Evolutionary conservation across 2,797 vertebrate species (phyloP).

Genomic region (Thripadectes ignobilis): DNA sequence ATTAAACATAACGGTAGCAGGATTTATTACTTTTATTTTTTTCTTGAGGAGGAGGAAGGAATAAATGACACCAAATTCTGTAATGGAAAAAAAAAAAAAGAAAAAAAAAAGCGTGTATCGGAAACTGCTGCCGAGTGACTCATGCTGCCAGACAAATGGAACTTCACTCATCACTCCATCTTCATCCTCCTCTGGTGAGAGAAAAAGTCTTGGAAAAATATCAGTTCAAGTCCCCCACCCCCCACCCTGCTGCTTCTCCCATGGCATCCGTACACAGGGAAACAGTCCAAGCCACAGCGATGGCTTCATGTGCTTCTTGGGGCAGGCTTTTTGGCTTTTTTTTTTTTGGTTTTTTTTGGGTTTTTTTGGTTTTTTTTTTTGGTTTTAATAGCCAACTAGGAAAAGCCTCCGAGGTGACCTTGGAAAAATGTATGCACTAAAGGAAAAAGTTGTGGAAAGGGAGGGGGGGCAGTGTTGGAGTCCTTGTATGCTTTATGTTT

Average conservation of each 20-base stretch:
- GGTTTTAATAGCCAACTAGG: slow-evolving; percentile 72
- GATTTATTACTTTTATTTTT: neutral
- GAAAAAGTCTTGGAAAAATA: slow-evolving; percentile 70
- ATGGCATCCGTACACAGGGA: slow-evolving; percentile 71
- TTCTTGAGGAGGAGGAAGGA: slow-evolving; percentile 27
- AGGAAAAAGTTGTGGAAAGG: slow-evolving; percentile 56
- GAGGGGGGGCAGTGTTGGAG: neutral
- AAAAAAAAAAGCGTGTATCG: slow-evolving; percentile 26
- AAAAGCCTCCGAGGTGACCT: slow-evolving; percentile 72
- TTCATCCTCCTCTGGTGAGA: slow-evolving; percentile 69
- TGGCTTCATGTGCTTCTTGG: slow-evolving; percentile 63
- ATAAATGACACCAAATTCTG: slow-evolving; percentile 60
- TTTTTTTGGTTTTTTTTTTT: slow-evolving; percentile 54
- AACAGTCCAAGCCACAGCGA: slow-evolving; percentile 72
- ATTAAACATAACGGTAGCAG: slow-evolving; percentile 53
- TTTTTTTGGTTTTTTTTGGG: slow-evolving; percentile 44
- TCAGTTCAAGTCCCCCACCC: neutral
- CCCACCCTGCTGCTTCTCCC: neutral
- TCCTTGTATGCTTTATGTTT: slow-evolving; percentile 43
- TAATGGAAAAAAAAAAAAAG: slow-evolving; percentile 40
- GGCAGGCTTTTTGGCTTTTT: neutral
- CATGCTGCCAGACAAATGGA: slow-evolving; percentile 69
- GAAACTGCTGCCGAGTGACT: slow-evolving; percentile 73
- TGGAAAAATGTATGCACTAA: slow-evolving; percentile 70
- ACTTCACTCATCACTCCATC: slow-evolving; percentile 75